These are phyloP conservation scores for Notolabrus celidotus DNA, from an alignment of 2,797 vertebrate genomes.

Conservation along the genomic window DNA sequence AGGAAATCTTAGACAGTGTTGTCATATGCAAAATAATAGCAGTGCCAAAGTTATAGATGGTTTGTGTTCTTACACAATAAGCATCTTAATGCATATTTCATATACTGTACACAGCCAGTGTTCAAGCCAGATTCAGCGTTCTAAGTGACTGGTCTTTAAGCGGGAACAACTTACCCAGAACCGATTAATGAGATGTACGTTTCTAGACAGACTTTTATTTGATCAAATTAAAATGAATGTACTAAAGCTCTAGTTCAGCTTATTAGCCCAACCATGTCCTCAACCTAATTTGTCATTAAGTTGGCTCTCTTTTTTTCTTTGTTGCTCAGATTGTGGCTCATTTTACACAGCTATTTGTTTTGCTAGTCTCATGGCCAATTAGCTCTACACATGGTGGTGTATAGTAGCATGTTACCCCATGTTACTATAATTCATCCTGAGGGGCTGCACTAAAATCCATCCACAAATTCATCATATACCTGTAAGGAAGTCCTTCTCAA, in stretches of 20 bases:
- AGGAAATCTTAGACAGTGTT: conserved; percentile 20
- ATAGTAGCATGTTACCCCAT: background rate
- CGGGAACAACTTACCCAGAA: conserved; percentile 39
- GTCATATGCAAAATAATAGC: conserved; percentile 30
- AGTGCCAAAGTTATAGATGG: conserved; percentile 6
- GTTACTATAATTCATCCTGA: background rate
- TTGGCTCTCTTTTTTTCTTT: conserved; percentile 5
- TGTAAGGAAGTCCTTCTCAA: background rate
- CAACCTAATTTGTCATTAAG: conserved; percentile 43
- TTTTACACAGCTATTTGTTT: conserved; percentile 14
- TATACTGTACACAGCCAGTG: background rate
- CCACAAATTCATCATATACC: background rate
- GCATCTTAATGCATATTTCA: background rate
- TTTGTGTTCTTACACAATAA: conserved; percentile 5
- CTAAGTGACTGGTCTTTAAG: conserved; percentile 26
- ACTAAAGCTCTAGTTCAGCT: conserved; percentile 27
- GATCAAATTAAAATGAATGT: conserved; percentile 62
- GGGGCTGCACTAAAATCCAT: background rate
- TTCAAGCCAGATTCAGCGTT: conserved; percentile 5
- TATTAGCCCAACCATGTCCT: conserved; percentile 27
- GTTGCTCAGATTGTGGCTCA: background rate
- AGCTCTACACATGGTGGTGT: background rate
- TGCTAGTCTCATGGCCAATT: conserved; percentile 1
- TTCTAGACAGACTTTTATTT: conserved; percentile 33
- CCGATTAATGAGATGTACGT: conserved; percentile 41